These are phyloP conservation scores for Cistogaster globosa DNA, from an alignment of 2,888 invertebrate genomes.

Conservation along the genomic window DNA sequence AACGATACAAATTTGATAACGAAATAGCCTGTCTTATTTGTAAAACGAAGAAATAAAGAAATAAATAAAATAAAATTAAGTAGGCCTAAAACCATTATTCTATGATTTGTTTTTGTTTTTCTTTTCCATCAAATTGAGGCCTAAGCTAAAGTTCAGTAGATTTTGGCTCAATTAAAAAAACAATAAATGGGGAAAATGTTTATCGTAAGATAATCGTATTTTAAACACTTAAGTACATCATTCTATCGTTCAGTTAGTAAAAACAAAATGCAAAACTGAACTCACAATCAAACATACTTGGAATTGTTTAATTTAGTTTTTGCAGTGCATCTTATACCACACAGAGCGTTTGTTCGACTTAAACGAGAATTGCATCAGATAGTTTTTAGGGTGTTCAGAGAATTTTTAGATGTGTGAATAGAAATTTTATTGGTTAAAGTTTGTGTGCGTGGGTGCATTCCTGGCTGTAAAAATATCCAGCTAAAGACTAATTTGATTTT, in stretches of 20 bases:
- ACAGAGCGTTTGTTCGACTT: background rate
- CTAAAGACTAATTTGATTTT: constrained; percentile 8
- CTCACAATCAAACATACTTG: background rate
- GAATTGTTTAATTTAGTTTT: background rate
- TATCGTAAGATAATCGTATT: constrained; percentile 12
- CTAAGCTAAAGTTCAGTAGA: no score
- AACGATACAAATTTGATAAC: no score
- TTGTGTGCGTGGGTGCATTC: background rate
- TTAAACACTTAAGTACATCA: background rate
- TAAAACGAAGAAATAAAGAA: no score
- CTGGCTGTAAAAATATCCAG: background rate
- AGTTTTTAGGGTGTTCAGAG: constrained; percentile 20
- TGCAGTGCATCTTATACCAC: background rate
- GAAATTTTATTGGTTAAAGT: background rate
- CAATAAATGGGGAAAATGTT: background rate
- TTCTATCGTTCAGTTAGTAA: no score
- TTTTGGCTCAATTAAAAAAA: no score
- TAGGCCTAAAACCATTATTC: no score
- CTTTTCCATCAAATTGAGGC: no score
- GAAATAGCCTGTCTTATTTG: no score
- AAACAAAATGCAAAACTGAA: no score
- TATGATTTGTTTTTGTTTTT: no score
- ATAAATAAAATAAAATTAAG: no score
- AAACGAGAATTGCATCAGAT: constrained; percentile 1
- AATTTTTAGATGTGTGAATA: constrained; percentile 4